Evolutionary conservation across 2,113 vertebrate genomes (phyloP), one percentile per base, ranked within the genome.

Genomic region (Chelonoidis abingdonii): DNA sequence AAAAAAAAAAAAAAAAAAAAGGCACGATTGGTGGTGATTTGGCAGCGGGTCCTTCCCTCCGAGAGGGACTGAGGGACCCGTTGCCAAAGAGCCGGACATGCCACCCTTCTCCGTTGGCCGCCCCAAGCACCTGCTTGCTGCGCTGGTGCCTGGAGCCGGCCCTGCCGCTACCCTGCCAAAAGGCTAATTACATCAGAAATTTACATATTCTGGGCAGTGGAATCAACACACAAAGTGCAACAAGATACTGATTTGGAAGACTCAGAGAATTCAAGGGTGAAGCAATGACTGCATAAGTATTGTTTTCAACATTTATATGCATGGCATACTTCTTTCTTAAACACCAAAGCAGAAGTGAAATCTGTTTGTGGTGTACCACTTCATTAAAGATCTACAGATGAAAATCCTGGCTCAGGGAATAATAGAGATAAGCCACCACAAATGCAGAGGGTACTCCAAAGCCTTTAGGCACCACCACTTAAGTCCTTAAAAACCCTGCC

Each of bases 271-370:
- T 5, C 44, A 80, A 56, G 5, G 35, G 17, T 38, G 69, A 10
- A 54, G 0, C 10, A 49, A 22, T 17, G 19, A 57, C 2, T 6
- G 27, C 9, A 25, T 88, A 82, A 27, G 35, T 35, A 2, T 3
- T 90, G 11, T 8, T 10, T 80, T 88, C 75, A 87, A 35, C 82
- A 83, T 80, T 80, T 41, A 7, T 2, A 5, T 88, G 49, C 10
- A 91, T 3, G 2, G 19, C 82, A 59, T 44, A n/a, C 80, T 49
- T 80, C 88, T 87, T 78, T 53, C 90, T n/a, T 80, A 4, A 88
- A 4, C 5, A 62, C 69, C 19, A 38, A 72, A 72, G n/a, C 35
- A 72, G 69, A 41, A n/a, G 5, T 72, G n/a, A 72, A 72, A 14
- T 44, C n/a, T 85, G 17, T 17, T 5, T 78, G 29, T 83, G 38